Base-by-base conservation (phyloP, 2,888 invertebrate genomes). In the Euphydryas editha region DNA sequence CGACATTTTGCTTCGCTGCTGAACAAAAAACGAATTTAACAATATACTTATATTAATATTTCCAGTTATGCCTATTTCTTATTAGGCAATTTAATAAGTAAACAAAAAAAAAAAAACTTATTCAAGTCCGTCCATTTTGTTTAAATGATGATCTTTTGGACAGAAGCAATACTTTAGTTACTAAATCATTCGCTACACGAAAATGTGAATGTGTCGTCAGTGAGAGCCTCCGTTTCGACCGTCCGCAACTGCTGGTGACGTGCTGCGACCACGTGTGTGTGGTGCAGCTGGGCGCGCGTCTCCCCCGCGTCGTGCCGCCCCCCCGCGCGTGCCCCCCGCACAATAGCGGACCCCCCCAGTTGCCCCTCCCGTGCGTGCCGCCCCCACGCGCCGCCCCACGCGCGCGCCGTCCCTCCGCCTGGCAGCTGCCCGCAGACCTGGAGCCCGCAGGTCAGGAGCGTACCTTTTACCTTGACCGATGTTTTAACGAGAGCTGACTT, bases 181-280 rank as follows among this genome's bases (percentile, higher is more conserved):
- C n/a, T n/a, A n/a, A n/a, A n/a, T n/a, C n/a, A n/a, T n/a, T n/a
- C n/a, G n/a, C n/a, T 4, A 30, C 30, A 7, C 30, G 8, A 30
- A 4, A 24, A n/a, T n/a, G n/a, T 24, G 8, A 30, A 30, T 8
- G 30, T 30, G 15, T 39, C 55, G 17, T 3, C 76, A 89, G 90
- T 0, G 85, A 86, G 57, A 86, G 84, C 75, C 73, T 73, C 5
- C 79, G 81, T 0, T 86, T 81, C 75, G 80, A 84, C 67, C 86
- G 86, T 6, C 71, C 81, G 4, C 87, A 89, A 63, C 73, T 95
- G 8, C 73, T 94, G 20, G 76, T 95, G 6, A 87, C 93, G 0
- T 94, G 94, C 78, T 94, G 94, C 69, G 94, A 94, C 76, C 88
- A 90, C 77, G 83, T 93, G 24, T 93, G 93, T 65, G 80, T 81